Percentiles rank a stretch among this genome's conserved stretches.
Evolutionary conservation across 1,140 invertebrate species (phyloP).

Genomic region (Lasaia peninsularis): DNA sequence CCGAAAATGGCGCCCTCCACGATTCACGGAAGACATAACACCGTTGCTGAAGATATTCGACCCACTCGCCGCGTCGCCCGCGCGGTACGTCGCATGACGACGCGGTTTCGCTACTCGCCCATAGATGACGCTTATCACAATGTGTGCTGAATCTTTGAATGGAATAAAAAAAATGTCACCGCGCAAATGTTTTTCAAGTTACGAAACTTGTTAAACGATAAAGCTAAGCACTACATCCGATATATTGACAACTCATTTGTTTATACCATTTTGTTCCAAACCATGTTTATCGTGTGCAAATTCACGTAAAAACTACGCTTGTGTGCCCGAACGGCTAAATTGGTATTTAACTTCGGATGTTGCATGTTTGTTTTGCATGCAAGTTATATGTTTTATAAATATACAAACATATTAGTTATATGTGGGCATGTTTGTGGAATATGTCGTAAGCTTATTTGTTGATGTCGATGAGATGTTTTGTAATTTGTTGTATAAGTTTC

Average conservation of each 20-base stretch:
- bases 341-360: not conserved
- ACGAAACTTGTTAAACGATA: slow-evolving; percentile 3
- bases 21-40: slow-evolving; percentile 86
- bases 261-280: not conserved
- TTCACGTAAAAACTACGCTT: not conserved
- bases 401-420: not conserved
- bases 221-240: slow-evolving; percentile 4
- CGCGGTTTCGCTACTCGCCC: slow-evolving; percentile 34
- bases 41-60: slow-evolving; percentile 85
- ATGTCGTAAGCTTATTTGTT: not conserved
- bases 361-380: slow-evolving; percentile 6
- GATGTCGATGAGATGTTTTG: not conserved
- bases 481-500: not conserved
- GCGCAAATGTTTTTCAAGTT: slow-evolving; percentile 6
- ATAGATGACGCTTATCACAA: slow-evolving; percentile 62
- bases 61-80: slow-evolving; percentile 76
- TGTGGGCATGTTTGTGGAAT: slow-evolving; percentile 2
- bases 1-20: slow-evolving; percentile 83
- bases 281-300: not conserved
- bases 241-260: not conserved
- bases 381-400: not conserved
- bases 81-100: slow-evolving; percentile 72
- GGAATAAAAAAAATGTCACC: slow-evolving; percentile 10
- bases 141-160: slow-evolving; percentile 38
- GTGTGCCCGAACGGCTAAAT: not conserved